phyloP scores from a whole-genome alignment of 2,888 invertebrate genomes.

The Eristalis pertinax region DNA sequence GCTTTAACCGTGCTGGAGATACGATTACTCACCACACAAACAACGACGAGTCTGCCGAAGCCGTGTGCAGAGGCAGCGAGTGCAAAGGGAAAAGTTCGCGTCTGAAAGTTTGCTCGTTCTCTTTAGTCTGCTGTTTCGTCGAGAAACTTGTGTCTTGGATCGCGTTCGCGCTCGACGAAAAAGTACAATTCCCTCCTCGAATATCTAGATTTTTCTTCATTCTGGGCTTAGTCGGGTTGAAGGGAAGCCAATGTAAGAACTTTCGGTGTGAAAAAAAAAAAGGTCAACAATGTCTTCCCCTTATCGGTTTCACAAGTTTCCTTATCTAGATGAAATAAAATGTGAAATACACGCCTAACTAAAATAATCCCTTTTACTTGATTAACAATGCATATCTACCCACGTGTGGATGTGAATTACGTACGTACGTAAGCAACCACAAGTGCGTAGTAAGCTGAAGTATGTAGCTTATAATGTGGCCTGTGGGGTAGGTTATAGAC shows the following conservation, averaged over 20 bases:
- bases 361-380: neutral
- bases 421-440: neutral
- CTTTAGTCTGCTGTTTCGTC: conserved; percentile 3
- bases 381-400: neutral
- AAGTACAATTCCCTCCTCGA: neutral
- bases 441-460: neutral
- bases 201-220: neutral
- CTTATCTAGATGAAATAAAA: neutral
- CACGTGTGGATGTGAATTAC: no score
- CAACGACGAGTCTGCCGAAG: conserved; percentile 16
- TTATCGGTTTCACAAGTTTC: neutral
- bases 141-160: conserved; percentile 1
- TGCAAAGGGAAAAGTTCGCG: conserved; percentile 1
- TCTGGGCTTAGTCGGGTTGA: neutral
- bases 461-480: neutral
- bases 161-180: neutral
- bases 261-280: neutral
- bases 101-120: neutral
- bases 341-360: neutral
- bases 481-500: neutral
- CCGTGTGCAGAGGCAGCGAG: conserved; percentile 48
- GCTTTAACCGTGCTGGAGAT: conserved; percentile 32
- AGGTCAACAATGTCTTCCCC: neutral
- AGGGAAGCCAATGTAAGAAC: neutral
- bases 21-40: conserved; percentile 28